Percentiles rank a stretch among this genome's conserved stretches.
phyloP scores from a whole-genome alignment of 2,113 vertebrate species.

The Falcunculus frontatus region DNA sequence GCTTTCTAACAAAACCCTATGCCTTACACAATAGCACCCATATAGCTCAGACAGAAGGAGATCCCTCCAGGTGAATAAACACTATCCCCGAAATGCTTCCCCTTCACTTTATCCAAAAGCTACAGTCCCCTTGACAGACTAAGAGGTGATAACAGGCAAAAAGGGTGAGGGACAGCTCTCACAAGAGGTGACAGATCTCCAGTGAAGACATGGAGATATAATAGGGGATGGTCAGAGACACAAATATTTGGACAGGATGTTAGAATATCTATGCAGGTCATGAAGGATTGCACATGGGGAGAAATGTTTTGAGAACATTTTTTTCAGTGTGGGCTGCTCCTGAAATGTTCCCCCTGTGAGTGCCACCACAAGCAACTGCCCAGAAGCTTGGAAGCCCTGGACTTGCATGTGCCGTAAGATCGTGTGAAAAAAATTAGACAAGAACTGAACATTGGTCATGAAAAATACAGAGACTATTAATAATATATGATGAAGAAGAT shows the following conservation, averaged over 20 bases:
- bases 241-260: not conserved
- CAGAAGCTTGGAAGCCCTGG: not conserved
- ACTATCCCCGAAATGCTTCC: not conserved
- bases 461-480: not conserved
- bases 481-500: not conserved
- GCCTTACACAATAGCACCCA: not conserved
- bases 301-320: not conserved
- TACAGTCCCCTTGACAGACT: not conserved
- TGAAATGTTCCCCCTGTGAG: accelerated
- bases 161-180: not conserved
- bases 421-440: not conserved
- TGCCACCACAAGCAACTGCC: not conserved
- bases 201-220: not conserved
- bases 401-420: not conserved
- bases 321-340: not conserved
- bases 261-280: not conserved
- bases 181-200: not conserved
- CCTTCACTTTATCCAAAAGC: not conserved
- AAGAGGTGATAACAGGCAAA: not conserved
- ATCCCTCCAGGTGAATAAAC: not conserved
- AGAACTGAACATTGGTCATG: not conserved
- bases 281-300: not conserved
- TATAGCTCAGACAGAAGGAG: not conserved
- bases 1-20: not conserved
- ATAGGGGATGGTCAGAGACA: not conserved